phyloP scores from a whole-genome alignment of 1,140 invertebrate genomes.

The Drosophila azteca region DNA sequence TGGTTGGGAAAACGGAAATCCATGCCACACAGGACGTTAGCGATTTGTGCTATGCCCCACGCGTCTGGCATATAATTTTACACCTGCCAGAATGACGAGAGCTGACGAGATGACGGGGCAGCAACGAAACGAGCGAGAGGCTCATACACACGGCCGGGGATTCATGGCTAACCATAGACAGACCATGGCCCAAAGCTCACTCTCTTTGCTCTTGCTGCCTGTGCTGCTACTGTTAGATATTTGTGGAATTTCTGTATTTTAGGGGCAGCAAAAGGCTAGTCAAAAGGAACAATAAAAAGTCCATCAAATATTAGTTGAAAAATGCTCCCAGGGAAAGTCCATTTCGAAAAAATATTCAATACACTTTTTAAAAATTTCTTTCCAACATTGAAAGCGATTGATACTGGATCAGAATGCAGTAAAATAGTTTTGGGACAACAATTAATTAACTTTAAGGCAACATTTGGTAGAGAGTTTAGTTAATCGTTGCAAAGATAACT shows the following conservation, averaged over 20 bases:
- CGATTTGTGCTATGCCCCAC: slow-evolving; percentile 58
- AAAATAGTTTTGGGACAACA: too few species aligned
- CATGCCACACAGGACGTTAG: slow-evolving; percentile 57
- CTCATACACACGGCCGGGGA: too few species aligned
- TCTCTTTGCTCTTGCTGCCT: neutral
- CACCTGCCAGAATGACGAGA: slow-evolving; percentile 59
- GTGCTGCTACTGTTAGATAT: slow-evolving; percentile 30
- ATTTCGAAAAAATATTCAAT: too few species aligned
- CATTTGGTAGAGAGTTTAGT: too few species aligned
- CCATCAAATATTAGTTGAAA: neutral
- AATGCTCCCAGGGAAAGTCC: too few species aligned
- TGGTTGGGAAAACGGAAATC: slow-evolving; percentile 48
- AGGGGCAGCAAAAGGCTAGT: slow-evolving; percentile 23
- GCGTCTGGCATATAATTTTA: slow-evolving; percentile 71
- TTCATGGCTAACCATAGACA: too few species aligned
- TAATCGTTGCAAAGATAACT: too few species aligned
- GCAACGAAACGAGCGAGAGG: neutral
- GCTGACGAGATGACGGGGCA: slow-evolving; percentile 2
- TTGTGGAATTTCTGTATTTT: slow-evolving; percentile 37
- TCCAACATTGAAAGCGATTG: too few species aligned
- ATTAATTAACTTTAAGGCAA: too few species aligned
- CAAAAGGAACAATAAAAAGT: neutral
- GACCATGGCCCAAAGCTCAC: neutral
- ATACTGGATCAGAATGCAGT: too few species aligned
- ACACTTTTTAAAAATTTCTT: too few species aligned